Evolutionary conservation across 2,888 invertebrate genomes (phyloP), one percentile per base, ranked within the genome.

Genomic region (Callyntrura guangdongensis): DNA sequence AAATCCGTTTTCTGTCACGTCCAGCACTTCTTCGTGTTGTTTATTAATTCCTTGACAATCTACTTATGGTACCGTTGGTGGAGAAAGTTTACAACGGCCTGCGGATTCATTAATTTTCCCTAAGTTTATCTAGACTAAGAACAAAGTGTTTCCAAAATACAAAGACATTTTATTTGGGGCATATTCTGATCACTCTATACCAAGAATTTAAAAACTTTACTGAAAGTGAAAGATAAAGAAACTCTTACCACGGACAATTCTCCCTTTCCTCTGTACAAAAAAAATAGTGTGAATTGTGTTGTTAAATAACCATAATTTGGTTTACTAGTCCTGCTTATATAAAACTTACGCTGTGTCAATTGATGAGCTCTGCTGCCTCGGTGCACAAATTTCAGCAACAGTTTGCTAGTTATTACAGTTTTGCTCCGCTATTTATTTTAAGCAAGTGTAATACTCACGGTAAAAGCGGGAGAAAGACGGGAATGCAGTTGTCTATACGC

Each of bases 321-420:
- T 36, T 36, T 36, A 36, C 36, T 36, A 36, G 36, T 36, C 36
- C 36, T 6, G 6, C 6, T 36, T 36, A 36, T 6, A 36, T 36
- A 4, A 36, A 2, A 36, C 36, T 36, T 36, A 36, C 36, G 3
- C 36, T 2, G 36, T 36, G 6, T 36, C 36, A 36, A 36, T 36
- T 36, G 36, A 36, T 36, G 36, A 4, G 36, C 6, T 36, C 3
- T 12, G 14, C 64, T 45, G 11, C 36, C 5, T 49, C 45, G 22
- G 49, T 20, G 20, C 53, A 49, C 25, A 77, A 17, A 53, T 59
- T 61, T 64, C 79, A 81, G 81, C 81, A 82, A 82, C 82, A 82
- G 82, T 82, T 82, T 82, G 82, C 64, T 82, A 72, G 36, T 36
- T 36, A 36, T 4, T 4, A 36, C 36, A 36, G 36, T 36, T 36